phyloP scores from a whole-genome alignment of 2,888 invertebrate species.

The Pachymerium ferrugineum region DNA sequence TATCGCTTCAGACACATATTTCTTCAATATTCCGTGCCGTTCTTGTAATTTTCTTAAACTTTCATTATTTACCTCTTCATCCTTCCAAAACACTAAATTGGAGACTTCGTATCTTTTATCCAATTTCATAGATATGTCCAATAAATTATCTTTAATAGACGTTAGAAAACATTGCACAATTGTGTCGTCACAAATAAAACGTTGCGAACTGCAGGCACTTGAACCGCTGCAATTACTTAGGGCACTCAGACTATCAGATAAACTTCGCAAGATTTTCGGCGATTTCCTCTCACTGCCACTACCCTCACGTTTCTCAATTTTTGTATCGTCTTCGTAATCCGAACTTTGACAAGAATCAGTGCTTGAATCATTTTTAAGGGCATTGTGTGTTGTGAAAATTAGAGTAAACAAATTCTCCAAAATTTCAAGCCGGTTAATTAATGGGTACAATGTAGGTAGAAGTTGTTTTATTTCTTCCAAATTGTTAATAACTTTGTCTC shows the following conservation, averaged over 20 bases:
- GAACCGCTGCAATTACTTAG: neutral
- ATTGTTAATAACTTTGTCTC: neutral
- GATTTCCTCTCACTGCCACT: neutral
- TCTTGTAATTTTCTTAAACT: too few species aligned
- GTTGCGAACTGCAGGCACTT: neutral
- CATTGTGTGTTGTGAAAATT: neutral
- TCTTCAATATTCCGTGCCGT: neutral
- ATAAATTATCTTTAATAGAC: conserved; percentile 1
- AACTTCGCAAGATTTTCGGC: neutral
- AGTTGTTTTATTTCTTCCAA: neutral
- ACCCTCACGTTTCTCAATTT: neutral
- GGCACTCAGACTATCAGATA: neutral
- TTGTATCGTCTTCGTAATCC: neutral
- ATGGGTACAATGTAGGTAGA: neutral
- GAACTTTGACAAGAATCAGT: neutral
- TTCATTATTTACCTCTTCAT: neutral
- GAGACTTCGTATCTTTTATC: neutral
- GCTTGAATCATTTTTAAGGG: neutral
- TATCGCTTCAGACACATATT: neutral
- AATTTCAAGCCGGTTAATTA: neutral
- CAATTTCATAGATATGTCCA: neutral
- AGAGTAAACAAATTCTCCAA: neutral
- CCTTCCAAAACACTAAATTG: neutral
- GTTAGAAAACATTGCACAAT: neutral
- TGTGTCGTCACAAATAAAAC: neutral